phyloP scores from a whole-genome alignment of 2,113 vertebrate species.

The Bubalus kerabau region DNA sequence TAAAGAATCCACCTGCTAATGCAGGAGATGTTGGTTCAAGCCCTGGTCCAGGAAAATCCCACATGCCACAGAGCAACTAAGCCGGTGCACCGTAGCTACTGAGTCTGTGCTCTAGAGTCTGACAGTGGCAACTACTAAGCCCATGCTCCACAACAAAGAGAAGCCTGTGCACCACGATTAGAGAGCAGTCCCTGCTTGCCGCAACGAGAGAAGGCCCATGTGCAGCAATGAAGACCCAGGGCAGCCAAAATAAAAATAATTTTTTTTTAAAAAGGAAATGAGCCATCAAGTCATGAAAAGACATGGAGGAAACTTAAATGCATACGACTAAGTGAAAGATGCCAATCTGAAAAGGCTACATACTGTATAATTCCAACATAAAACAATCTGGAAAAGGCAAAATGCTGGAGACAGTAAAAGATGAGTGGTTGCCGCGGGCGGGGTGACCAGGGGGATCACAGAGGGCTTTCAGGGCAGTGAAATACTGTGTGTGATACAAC shows the following conservation, averaged over 20 bases:
- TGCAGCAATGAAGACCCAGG: background rate
- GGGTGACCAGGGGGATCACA: too few relatives aligned
- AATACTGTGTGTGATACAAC: background rate
- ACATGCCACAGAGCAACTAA: background rate
- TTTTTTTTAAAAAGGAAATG: background rate
- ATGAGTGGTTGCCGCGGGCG: rapidly evolving
- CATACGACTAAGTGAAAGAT: background rate
- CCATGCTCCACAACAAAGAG: background rate
- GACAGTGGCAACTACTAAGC: background rate
- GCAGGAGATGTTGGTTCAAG: background rate
- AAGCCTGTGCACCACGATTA: background rate
- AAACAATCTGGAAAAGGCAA: background rate
- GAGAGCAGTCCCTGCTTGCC: background rate
- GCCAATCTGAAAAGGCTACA: background rate
- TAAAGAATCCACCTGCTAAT: background rate
- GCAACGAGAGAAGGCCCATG: background rate
- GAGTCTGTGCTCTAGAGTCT: background rate
- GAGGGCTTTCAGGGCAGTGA: background rate
- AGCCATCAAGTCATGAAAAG: background rate
- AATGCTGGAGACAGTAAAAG: background rate
- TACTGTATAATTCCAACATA: rapidly evolving
- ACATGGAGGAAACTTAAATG: background rate
- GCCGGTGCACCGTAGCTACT: background rate
- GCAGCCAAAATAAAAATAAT: background rate
- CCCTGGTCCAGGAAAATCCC: background rate